phyloP scores from a whole-genome alignment of 2,113 vertebrate species.

The Glaucomys volans region DNA sequence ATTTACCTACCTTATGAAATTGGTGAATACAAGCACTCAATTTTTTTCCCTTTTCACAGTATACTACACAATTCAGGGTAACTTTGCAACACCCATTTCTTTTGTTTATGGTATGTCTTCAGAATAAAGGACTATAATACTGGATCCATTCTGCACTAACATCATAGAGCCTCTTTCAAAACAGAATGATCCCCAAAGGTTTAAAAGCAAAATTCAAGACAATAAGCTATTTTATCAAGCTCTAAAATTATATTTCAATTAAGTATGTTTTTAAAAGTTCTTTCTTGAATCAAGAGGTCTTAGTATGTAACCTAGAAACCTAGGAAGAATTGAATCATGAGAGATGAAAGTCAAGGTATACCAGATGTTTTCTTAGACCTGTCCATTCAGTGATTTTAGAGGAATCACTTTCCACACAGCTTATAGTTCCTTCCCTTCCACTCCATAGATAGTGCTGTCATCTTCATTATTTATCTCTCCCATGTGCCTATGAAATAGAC shows the following conservation, averaged over 20 bases:
- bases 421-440: background rate
- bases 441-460: background rate
- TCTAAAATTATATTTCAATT: slow-evolving; percentile 25
- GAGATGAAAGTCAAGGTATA: background rate
- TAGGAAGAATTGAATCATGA: background rate
- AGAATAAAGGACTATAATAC: slow-evolving; percentile 46
- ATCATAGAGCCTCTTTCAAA: slow-evolving; percentile 8
- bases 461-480: background rate
- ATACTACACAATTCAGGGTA: background rate
- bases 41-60: background rate
- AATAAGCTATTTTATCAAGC: slow-evolving; percentile 24
- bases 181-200: background rate
- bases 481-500: background rate
- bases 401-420: background rate
- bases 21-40: background rate
- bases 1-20: background rate
- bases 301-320: background rate
- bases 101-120: background rate
- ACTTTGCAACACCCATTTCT: background rate
- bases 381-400: background rate
- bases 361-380: background rate
- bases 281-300: background rate
- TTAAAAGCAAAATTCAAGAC: slow-evolving; percentile 56
- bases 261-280: slow-evolving; percentile 15
- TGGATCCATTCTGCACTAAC: background rate